These are phyloP conservation scores for Kryptolebias marmoratus DNA, from an alignment of 2,113 vertebrate genomes.

Conservation along the genomic window DNA sequence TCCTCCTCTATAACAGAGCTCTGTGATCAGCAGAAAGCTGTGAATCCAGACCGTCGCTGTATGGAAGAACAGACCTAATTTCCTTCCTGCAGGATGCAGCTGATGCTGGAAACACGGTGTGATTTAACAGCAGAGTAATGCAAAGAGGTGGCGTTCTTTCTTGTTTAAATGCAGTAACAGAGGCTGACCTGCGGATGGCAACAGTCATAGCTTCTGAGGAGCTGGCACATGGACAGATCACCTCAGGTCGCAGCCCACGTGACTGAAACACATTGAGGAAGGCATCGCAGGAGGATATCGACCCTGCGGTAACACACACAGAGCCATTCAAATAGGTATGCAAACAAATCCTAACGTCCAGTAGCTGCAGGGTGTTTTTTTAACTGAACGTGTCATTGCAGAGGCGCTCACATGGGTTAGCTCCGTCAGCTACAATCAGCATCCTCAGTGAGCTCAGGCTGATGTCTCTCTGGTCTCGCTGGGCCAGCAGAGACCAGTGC, in stretches of 20 bases:
- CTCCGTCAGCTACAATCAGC: constrained; percentile 94
- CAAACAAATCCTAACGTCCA: constrained; percentile 25
- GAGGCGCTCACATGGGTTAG: constrained; percentile 92
- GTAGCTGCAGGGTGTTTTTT: constrained; percentile 9
- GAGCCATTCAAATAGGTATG: constrained; percentile 7
- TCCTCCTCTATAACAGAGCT: constrained; percentile 3
- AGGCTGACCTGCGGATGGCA: constrained; percentile 90
- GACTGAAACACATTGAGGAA: constrained; percentile 97
- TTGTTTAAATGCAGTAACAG: constrained; percentile 47
- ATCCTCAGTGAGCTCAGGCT: constrained; percentile 92
- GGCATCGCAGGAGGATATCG: constrained; percentile 96
- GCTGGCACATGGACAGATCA: constrained; percentile 94
- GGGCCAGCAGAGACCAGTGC: constrained; percentile 97
- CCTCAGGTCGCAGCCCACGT: constrained; percentile 92
- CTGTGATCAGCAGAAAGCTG: constrained; percentile 12
- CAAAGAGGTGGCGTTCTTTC: constrained; percentile 7
- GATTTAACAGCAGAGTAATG: not conserved
- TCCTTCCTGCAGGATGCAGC: constrained; percentile 7
- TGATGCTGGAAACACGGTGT: constrained; percentile 9
- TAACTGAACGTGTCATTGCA: constrained; percentile 20
- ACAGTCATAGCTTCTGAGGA: constrained; percentile 93
- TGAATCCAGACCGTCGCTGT: not conserved
- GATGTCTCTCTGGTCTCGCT: constrained; percentile 92
- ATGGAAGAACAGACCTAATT: constrained; percentile 8
- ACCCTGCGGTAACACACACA: constrained; percentile 82